A percentile compares a stretch with the other conserved stretches of the same genome.
Conservation (phyloP, 2,113 vertebrate species). For the Clupea harengus region DNA sequence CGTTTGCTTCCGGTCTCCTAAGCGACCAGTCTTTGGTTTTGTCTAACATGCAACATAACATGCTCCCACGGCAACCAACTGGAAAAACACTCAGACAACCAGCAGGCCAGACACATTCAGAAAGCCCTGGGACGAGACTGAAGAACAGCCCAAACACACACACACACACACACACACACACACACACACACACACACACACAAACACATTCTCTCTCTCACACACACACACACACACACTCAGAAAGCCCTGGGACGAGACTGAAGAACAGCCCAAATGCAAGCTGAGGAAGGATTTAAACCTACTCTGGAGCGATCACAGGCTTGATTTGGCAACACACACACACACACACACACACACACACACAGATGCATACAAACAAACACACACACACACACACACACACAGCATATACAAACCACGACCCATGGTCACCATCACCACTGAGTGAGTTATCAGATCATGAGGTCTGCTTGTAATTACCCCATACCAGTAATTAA, state of each 20-base stretch:
- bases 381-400: background rate
- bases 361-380: background rate
- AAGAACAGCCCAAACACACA: background rate
- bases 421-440: background rate
- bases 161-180: background rate
- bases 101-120: background rate
- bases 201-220: background rate
- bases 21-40: background rate
- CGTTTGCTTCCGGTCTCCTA: background rate
- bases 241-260: too few relatives aligned
- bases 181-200: background rate
- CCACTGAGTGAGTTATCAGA: background rate
- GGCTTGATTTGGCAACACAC: background rate
- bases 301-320: too few relatives aligned
- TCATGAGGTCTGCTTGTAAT: constrained; percentile 12
- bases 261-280: background rate
- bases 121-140: background rate
- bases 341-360: background rate
- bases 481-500: constrained; percentile 33
- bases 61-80: background rate
- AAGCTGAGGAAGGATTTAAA: background rate
- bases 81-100: background rate
- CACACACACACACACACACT: background rate
- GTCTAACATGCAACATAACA: constrained; percentile 10
- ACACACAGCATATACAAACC: background rate